Percentiles rank a stretch among this genome's conserved stretches.
These are phyloP conservation scores for Noturus placidus DNA, from an alignment of 2,113 vertebrate genomes.

Conservation along the genomic window DNA sequence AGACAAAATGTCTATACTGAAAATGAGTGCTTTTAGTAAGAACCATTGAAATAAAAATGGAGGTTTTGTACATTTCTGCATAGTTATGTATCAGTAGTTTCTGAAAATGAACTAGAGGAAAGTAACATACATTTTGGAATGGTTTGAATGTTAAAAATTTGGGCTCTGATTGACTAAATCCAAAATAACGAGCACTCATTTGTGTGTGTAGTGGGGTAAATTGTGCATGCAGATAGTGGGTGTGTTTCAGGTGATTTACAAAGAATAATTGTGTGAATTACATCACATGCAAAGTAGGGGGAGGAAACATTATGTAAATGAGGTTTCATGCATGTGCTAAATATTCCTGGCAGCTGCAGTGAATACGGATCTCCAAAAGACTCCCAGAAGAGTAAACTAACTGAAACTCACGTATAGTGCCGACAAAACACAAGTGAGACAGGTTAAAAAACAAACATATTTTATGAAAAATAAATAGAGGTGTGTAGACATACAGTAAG, in stretches of 20 bases:
- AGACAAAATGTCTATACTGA: conserved; percentile 42
- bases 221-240: neutral
- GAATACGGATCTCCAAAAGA: neutral
- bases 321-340: neutral
- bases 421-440: neutral
- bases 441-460: neutral
- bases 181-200: neutral
- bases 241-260: neutral
- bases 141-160: neutral
- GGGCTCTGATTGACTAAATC: neutral
- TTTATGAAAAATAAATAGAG: neutral
- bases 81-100: conserved; percentile 27
- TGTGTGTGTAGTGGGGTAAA: neutral
- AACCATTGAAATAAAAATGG: conserved; percentile 28
- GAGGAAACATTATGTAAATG: neutral
- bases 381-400: neutral
- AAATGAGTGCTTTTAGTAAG: conserved; percentile 28
- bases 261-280: conserved; percentile 19
- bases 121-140: neutral
- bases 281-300: conserved; percentile 5
- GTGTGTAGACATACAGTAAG: neutral
- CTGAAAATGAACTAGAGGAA: neutral
- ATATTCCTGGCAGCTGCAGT: neutral
- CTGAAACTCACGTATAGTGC: neutral
- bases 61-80: conserved; percentile 41